These are phyloP conservation scores for Megalops atlanticus DNA, from an alignment of 2,113 vertebrate genomes.

Conservation along the genomic window DNA sequence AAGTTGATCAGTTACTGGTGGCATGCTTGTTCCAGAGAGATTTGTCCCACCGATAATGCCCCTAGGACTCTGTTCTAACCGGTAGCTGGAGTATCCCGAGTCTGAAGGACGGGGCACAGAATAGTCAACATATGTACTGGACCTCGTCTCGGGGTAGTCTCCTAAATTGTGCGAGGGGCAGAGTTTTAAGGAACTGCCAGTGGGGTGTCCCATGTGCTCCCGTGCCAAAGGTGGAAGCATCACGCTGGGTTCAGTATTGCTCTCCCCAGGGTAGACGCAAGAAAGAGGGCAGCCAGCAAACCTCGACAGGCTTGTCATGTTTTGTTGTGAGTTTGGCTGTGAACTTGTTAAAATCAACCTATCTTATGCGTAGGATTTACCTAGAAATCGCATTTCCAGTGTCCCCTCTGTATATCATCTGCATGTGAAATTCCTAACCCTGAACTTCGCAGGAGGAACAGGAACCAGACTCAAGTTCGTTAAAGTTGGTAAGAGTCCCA, in stretches of 20 bases:
- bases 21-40: slow-evolving; percentile 71
- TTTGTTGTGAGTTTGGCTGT: slow-evolving; percentile 61
- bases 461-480: slow-evolving; percentile 67
- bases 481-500: slow-evolving; percentile 75
- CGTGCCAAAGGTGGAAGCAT: slow-evolving; percentile 68
- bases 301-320: slow-evolving; percentile 67
- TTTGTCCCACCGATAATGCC: slow-evolving; percentile 74
- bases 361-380: slow-evolving; percentile 54
- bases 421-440: slow-evolving; percentile 73
- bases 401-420: slow-evolving; percentile 68
- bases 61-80: slow-evolving; percentile 71
- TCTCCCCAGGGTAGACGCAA: slow-evolving; percentile 68
- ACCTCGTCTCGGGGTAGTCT: slow-evolving; percentile 67
- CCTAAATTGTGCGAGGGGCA: slow-evolving; percentile 68
- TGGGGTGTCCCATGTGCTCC: slow-evolving; percentile 65
- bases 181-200: slow-evolving; percentile 74
- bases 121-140: slow-evolving; percentile 72
- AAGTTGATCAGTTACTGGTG: slow-evolving; percentile 73
- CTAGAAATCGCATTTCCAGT: slow-evolving; percentile 61
- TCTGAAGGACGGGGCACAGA: slow-evolving; percentile 72
- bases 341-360: slow-evolving; percentile 56
- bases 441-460: slow-evolving; percentile 65
- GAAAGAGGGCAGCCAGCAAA: slow-evolving; percentile 70
- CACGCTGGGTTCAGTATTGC: slow-evolving; percentile 65
- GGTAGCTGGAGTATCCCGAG: slow-evolving; percentile 71